Conservation (phyloP, 1,140 invertebrate species). For the Caenorhabditis remanei region DNA sequence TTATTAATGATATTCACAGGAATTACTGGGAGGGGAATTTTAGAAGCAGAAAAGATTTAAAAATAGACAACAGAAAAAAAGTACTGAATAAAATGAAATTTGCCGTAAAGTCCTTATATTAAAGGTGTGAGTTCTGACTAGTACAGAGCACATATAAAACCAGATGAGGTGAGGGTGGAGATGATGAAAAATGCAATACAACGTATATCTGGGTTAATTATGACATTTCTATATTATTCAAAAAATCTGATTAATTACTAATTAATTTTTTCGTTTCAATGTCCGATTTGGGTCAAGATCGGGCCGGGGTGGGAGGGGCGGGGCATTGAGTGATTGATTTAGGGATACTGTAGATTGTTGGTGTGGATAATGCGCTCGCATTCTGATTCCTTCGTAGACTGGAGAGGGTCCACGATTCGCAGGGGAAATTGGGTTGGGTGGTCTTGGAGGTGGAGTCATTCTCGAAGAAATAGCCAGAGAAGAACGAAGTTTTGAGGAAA, state of each 20-base stretch:
- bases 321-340: background rate
- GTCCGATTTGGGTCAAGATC: constrained; percentile 24
- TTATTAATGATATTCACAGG: constrained; percentile 24
- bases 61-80: too few relatives aligned
- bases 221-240: background rate
- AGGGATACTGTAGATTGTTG: constrained; percentile 19
- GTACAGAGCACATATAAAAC: constrained; percentile 26
- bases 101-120: too few relatives aligned
- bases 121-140: background rate
- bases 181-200: background rate
- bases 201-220: constrained; percentile 11
- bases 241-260: background rate
- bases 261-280: constrained; percentile 25
- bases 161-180: background rate
- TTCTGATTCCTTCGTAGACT: constrained; percentile 14
- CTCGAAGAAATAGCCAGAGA: background rate
- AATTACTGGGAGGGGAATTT: background rate
- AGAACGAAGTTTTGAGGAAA: constrained; percentile 26
- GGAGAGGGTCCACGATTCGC: constrained; percentile 16
- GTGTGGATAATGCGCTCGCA: constrained; percentile 35
- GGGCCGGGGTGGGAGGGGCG: background rate
- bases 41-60: too few relatives aligned
- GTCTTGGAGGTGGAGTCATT: background rate
- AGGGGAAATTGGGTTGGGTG: background rate
- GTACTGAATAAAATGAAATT: background rate